phyloP scores from a whole-genome alignment of 2,888 invertebrate species.

The Frankliniella intonsa region DNA sequence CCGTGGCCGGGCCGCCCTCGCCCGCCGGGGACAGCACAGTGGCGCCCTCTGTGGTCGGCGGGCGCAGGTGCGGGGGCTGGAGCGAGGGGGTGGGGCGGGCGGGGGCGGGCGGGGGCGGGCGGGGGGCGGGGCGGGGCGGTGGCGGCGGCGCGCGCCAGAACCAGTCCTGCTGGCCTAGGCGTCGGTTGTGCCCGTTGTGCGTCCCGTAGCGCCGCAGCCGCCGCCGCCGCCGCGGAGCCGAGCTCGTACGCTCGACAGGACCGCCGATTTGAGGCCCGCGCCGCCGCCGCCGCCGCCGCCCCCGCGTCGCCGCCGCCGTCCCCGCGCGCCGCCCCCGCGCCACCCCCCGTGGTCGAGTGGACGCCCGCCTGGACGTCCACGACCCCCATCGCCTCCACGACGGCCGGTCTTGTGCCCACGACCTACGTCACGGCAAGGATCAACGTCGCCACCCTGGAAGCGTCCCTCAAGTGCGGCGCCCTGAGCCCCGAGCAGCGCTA shows the following conservation, averaged over 20 bases:
- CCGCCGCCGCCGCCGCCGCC: neutral
- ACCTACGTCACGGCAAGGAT: neutral
- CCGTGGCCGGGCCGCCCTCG: neutral
- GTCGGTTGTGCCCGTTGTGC: neutral
- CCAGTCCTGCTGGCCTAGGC: neutral
- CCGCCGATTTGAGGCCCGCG: neutral
- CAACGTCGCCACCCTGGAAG: constrained; percentile 20
- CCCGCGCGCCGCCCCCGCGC: neutral
- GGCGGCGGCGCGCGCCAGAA: neutral
- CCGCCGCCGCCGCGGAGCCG: neutral
- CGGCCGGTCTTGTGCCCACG: constrained; percentile 4
- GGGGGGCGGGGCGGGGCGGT: neutral
- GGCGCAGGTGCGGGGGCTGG: neutral
- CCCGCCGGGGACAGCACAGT: neutral
- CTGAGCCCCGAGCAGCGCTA: neutral
- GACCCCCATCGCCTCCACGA: neutral
- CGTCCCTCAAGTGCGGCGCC: constrained; percentile 18
- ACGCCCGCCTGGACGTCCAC: constrained; percentile 1
- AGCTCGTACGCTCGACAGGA: neutral
- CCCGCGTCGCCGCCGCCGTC: neutral
- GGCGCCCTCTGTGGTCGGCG: neutral
- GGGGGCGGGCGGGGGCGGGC: neutral
- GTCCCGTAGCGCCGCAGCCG: neutral
- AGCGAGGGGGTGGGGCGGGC: neutral
- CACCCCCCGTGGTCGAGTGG: neutral